Evolutionary conservation across 2,113 vertebrate genomes (phyloP).

Genomic region (Haliaeetus leucogaster): DNA sequence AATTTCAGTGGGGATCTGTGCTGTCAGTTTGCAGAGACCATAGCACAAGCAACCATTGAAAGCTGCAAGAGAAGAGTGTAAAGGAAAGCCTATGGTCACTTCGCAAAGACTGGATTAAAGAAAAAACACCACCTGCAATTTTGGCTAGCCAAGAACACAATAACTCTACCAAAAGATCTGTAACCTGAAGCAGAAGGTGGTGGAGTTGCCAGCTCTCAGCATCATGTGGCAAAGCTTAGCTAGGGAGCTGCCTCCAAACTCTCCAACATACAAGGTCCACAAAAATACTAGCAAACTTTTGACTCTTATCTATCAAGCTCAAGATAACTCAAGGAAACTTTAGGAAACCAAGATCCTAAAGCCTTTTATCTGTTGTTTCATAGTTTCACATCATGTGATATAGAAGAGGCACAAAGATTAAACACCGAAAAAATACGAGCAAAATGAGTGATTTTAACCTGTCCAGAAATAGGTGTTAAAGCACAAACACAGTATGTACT

Average conservation of each 20-base stretch:
- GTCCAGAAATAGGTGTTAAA: not conserved
- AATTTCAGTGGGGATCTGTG: not conserved
- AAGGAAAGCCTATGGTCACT: not conserved
- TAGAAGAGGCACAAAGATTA: not conserved
- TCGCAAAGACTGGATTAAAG: not conserved
- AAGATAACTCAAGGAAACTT: not conserved
- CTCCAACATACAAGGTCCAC: not conserved
- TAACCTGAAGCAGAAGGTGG: not conserved
- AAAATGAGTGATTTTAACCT: not conserved
- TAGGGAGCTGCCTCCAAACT: not conserved
- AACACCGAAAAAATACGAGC: not conserved
- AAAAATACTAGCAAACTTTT: not conserved
- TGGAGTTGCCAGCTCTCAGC: not conserved
- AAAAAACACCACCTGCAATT: not conserved
- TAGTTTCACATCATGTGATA: not conserved
- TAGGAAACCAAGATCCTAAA: not conserved
- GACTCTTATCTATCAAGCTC: not conserved
- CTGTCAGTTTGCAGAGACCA: not conserved
- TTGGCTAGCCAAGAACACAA: not conserved
- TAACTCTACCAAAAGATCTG: not conserved
- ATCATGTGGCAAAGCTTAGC: not conserved
- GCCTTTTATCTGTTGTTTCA: not conserved
- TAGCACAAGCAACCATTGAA: not conserved
- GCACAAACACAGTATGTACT: not conserved
- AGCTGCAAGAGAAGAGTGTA: not conserved